Conservation (phyloP, 1,140 invertebrate genomes). For the Oppia nitens region DNA sequence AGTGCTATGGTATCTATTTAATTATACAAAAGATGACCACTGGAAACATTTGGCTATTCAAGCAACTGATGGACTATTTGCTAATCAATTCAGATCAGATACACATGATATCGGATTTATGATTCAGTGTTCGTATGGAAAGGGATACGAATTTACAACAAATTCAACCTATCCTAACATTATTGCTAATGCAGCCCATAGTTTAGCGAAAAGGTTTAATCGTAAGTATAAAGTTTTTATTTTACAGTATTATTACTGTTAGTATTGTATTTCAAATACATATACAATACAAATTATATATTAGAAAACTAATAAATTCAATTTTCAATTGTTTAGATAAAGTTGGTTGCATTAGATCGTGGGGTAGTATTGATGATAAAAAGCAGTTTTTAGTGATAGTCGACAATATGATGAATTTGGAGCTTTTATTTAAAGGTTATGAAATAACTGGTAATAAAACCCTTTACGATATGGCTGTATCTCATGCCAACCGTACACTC, state of each 20-base stretch:
- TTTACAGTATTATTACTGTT: neutral
- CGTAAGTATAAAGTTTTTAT: neutral
- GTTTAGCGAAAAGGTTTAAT: neutral
- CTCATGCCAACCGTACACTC: conserved; percentile 1
- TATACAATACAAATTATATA: neutral
- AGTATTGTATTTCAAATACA: neutral
- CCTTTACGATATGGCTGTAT: conserved; percentile 1
- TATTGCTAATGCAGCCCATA: neutral
- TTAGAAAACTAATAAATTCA: neutral
- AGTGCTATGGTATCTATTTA: conserved; percentile 4
- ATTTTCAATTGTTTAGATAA: neutral
- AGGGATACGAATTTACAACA: neutral
- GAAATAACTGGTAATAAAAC: neutral
- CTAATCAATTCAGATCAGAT: neutral
- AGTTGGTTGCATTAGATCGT: conserved; percentile 1
- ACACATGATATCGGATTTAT: conserved; percentile 6
- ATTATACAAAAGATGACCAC: neutral
- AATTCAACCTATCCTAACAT: neutral
- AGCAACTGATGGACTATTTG: neutral
- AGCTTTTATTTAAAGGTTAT: neutral
- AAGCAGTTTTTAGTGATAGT: neutral
- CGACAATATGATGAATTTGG: conserved; percentile 5
- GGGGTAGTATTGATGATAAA: neutral
- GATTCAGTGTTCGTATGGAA: conserved; percentile 4
- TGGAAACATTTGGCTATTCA: neutral